Evolutionary conservation across 35 echinoderm and acorn worm species (phyloP).

Genomic region (Eucidaris tribuloides): DNA sequence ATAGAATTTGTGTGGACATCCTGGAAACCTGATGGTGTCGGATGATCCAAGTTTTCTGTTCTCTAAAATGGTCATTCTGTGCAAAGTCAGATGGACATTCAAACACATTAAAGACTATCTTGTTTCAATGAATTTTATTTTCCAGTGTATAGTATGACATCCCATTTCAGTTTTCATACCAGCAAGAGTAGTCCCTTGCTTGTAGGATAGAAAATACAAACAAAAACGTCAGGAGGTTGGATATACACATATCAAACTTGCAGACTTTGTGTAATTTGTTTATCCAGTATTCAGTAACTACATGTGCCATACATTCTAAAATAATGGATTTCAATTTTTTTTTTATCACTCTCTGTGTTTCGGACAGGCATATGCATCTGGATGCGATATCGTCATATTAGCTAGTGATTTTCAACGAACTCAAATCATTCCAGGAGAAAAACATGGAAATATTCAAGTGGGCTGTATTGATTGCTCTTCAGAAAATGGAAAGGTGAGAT

Average conservation of each 20-base stretch:
- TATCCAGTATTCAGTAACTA: neutral
- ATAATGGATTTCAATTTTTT: neutral
- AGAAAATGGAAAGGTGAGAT: slow-evolving; percentile 99
- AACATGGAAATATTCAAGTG: slow-evolving; percentile 97
- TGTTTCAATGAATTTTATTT: no score
- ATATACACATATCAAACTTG: neutral
- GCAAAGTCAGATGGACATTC: no score
- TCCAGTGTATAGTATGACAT: no score
- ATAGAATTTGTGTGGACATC: no score
- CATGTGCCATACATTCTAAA: neutral
- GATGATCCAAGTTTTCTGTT: no score
- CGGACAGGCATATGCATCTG: slow-evolving; percentile 88
- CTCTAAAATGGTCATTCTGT: no score
- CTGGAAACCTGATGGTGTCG: no score
- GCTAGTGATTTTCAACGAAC: slow-evolving; percentile 86
- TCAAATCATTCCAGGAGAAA: slow-evolving; percentile 90
- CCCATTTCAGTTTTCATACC: no score
- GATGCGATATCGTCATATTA: slow-evolving; percentile 95
- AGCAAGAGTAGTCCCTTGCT: no score
- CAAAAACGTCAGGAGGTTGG: no score
- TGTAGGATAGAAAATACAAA: no score
- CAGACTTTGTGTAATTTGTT: neutral
- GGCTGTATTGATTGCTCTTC: slow-evolving; percentile 97
- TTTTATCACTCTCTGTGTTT: neutral
- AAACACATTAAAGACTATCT: no score